Evolutionary conservation across 2,113 vertebrate genomes (phyloP).

Genomic region (Odobenus rosmarus): DNA sequence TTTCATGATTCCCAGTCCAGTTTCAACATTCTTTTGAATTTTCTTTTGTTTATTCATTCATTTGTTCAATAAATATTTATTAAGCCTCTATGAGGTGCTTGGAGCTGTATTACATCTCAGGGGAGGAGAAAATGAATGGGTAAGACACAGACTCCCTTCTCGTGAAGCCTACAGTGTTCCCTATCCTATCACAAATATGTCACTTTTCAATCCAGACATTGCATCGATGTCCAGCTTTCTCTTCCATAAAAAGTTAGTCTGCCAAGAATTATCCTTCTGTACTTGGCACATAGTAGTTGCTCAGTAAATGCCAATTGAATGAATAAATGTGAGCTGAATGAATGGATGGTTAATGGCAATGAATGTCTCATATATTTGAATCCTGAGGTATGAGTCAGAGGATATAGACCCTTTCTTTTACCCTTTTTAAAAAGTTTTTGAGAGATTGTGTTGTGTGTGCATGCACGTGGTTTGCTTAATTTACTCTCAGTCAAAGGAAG

Average conservation of each 20-base stretch:
- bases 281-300: slow-evolving; percentile 58
- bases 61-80: neutral
- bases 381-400: neutral
- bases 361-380: neutral
- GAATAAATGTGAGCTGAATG: neutral
- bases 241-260: slow-evolving; percentile 22
- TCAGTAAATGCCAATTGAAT: slow-evolving; percentile 68
- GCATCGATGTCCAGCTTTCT: slow-evolving; percentile 27
- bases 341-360: neutral
- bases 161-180: neutral
- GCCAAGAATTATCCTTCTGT: slow-evolving; percentile 48
- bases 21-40: neutral
- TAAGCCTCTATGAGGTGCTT: neutral
- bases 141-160: neutral
- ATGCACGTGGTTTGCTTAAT: slow-evolving; percentile 9
- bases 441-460: neutral
- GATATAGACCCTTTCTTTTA: neutral
- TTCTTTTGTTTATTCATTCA: neutral
- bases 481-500: slow-evolving; percentile 56
- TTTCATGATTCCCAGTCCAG: neutral
- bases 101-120: neutral
- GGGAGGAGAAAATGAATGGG: neutral
- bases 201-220: neutral
- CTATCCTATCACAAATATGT: neutral
- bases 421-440: neutral